phyloP scores from a whole-genome alignment of 2,888 invertebrate genomes.

The Cloeon dipterum region DNA sequence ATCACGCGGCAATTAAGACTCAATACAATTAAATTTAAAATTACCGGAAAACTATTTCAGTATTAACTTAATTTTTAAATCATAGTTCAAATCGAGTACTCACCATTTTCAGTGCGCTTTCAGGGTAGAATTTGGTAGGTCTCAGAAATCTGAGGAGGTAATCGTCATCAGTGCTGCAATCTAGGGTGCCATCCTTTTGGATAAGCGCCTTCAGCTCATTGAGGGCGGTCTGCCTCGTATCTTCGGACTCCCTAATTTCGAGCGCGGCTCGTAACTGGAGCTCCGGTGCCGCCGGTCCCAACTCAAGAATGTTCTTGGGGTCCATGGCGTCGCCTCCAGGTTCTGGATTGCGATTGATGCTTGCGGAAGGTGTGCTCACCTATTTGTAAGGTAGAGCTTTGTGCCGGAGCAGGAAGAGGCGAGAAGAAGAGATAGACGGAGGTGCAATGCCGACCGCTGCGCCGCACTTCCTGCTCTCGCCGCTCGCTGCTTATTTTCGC shows the following conservation, averaged over 20 bases:
- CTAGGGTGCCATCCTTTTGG: slow-evolving; percentile 39
- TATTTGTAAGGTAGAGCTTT: not conserved
- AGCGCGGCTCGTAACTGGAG: slow-evolving; percentile 39
- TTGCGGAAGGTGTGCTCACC: not conserved
- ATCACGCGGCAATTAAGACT: too few species aligned
- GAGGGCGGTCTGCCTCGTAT: slow-evolving; percentile 38
- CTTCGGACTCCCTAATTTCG: slow-evolving; percentile 44
- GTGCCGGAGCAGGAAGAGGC: too few species aligned
- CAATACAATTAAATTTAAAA: too few species aligned
- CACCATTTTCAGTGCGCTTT: slow-evolving; percentile 56
- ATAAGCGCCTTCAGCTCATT: slow-evolving; percentile 51
- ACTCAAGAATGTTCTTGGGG: slow-evolving; percentile 31
- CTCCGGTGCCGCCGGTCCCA: slow-evolving; percentile 40
- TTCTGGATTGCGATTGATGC: not conserved
- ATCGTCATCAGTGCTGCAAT: slow-evolving; percentile 51
- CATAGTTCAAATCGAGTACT: slow-evolving; percentile 14
- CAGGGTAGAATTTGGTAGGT: slow-evolving; percentile 62
- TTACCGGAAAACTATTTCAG: too few species aligned
- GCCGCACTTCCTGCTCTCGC: not conserved
- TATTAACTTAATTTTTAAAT: too few species aligned
- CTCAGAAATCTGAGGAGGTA: slow-evolving; percentile 51
- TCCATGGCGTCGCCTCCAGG: slow-evolving; percentile 17
- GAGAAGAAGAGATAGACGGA: too few species aligned
- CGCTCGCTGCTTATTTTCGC: too few species aligned
- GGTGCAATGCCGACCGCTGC: not conserved